Base-by-base conservation (phyloP, 2,888 invertebrate genomes). In the Xestia rhomboidea region DNA sequence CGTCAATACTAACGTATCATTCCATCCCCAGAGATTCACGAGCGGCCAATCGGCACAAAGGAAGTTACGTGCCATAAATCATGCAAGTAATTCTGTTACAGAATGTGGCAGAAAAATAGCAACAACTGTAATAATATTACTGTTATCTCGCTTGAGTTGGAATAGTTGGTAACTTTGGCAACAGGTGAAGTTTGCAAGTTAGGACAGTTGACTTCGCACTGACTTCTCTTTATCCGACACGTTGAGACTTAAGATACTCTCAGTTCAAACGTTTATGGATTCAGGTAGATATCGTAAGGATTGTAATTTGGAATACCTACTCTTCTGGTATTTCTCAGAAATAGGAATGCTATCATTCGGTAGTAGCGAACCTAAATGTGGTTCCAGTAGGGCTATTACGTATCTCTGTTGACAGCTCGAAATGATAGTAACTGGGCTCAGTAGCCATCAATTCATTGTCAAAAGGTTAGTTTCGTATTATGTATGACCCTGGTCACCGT, bases 161-260 rank as follows among this genome's bases (percentile, higher is more conserved):
- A 87, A 87, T 82, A 86, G 88, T 84, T 84, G 79, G 73, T 76
- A 90, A 92, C 88, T 91, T 88, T 78, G 86, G 93, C 92, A 93
- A 94, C 93, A 93, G 93, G 93, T 93, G 84, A 92, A 93, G 91
- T 92, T 91, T 89, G 81, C 82, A 89, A 92, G 89, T 92, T 90
- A 84, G 87, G 88, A 89, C 86, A 89, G 84, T 90, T 89, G 88
- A 90, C 86, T 90, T 86, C 81, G 73, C 81, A 83, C 87, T 86
- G 86, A 89, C 87, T 90, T 89, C 78, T 84, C 87, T 89, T 86
- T 87, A 90, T 87, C 82, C 82, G 78, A 82, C 79, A 84, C 85
- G 81, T 87, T 82, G 79, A 83, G 83, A 74, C 82, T 87, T 80
- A 79, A 83, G 86, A 76, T 84, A 84, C 81, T 84, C 78, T 77